Conservation (phyloP, 2,797 vertebrate genomes). For the Erethizon dorsatum region DNA sequence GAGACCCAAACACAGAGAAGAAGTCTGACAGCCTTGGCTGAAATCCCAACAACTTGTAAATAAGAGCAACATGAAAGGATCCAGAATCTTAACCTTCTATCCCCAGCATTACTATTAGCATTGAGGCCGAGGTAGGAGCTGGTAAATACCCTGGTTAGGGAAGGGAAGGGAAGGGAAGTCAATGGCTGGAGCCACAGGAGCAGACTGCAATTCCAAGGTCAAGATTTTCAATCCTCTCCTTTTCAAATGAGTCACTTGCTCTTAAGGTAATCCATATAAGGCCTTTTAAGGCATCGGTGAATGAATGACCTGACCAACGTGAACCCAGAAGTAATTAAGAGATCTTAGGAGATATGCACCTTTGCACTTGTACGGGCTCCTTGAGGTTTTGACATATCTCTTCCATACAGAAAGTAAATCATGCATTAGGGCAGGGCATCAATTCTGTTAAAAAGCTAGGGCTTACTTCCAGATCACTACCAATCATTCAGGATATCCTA, state of each 20-base stretch:
- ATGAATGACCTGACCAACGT: not conserved
- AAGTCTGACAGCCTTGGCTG: constrained; percentile 12
- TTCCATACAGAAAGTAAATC: not conserved
- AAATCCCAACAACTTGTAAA: constrained; percentile 43
- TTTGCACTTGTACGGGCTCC: not conserved
- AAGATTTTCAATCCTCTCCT: not conserved
- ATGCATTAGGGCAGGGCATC: not conserved
- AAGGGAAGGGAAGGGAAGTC: not conserved
- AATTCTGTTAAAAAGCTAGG: not conserved
- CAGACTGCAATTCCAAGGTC: not conserved
- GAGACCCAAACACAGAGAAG: constrained; percentile 20
- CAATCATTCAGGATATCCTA: not conserved
- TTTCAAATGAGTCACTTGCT: not conserved
- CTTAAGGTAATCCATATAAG: not conserved
- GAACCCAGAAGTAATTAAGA: not conserved
- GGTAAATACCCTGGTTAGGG: not conserved
- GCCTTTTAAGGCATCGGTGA: not conserved
- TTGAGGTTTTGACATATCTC: not conserved
- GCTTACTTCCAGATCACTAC: not conserved
- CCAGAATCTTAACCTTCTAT: not conserved
- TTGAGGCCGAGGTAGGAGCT: accelerated
- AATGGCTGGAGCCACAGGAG: accelerated
- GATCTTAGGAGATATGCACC: not conserved
- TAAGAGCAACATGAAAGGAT: not conserved
- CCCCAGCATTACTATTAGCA: not conserved